Percentiles rank a stretch among this genome's conserved stretches.
phyloP scores from a whole-genome alignment of 1,140 invertebrate species.

The Aradophagus sp. region DNA sequence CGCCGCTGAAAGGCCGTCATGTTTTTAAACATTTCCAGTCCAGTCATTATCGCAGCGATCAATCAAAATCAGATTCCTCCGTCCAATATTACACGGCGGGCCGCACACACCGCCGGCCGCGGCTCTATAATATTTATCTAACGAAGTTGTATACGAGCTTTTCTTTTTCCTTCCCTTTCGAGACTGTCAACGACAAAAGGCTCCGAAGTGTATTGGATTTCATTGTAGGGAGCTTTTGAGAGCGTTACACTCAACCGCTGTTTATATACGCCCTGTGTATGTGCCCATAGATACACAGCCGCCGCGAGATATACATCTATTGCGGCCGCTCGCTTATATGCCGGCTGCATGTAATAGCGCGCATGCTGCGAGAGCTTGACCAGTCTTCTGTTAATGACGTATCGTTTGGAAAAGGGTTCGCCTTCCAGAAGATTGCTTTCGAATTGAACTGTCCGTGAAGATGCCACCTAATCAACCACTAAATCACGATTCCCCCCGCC shows the following conservation, averaged over 20 bases:
- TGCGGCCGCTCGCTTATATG: slow-evolving; percentile 1
- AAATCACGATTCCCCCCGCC: too few relatives aligned
- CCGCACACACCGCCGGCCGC: too few relatives aligned
- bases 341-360: slow-evolving; percentile 2
- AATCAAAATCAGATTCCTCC: too few relatives aligned
- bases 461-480: too few relatives aligned
- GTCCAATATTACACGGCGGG: too few relatives aligned
- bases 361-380: slow-evolving; percentile 31
- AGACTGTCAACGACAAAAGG: slow-evolving; percentile 33
- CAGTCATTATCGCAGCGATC: too few relatives aligned
- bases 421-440: slow-evolving; percentile 39
- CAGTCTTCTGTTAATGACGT: slow-evolving; percentile 52
- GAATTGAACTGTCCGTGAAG: slow-evolving; percentile 33
- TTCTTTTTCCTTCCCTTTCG: slow-evolving; percentile 17
- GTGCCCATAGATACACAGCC: not conserved
- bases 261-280: slow-evolving; percentile 15
- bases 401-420: slow-evolving; percentile 33
- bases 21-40: too few relatives aligned
- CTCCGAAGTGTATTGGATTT: slow-evolving; percentile 39
- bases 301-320: slow-evolving; percentile 1
- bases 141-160: slow-evolving; percentile 10
- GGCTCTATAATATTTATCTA: too few relatives aligned
- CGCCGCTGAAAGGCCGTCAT: too few relatives aligned
- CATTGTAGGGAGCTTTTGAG: slow-evolving; percentile 40
- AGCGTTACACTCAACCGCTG: slow-evolving; percentile 31